phyloP scores from a whole-genome alignment of 2,113 vertebrate species.

The Pelecanoides urinatrix region DNA sequence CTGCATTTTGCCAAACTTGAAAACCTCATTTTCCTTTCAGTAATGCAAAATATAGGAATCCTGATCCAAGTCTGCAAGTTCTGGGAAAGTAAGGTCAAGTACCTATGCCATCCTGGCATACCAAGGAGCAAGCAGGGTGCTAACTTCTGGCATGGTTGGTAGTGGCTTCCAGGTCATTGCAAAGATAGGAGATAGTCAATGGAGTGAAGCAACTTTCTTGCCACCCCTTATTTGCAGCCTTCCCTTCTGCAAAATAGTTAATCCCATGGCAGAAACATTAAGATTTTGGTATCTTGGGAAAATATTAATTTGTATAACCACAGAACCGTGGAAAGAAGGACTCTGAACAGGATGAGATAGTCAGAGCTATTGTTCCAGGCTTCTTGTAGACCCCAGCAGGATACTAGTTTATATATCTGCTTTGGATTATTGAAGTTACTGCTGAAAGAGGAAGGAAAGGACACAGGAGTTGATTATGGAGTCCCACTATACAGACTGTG shows the following conservation, averaged over 20 bases:
- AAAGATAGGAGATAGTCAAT: background rate
- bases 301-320: conserved; percentile 27
- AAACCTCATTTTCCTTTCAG: background rate
- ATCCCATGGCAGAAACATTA: background rate
- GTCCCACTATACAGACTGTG: background rate
- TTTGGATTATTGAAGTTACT: conserved; percentile 35
- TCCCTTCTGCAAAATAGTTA: background rate
- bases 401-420: conserved; percentile 23
- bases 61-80: background rate
- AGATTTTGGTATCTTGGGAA: background rate
- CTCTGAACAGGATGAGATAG: background rate
- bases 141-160: background rate
- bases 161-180: background rate
- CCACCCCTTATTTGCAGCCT: background rate
- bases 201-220: background rate
- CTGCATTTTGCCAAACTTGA: background rate
- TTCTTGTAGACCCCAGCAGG: conserved; percentile 17
- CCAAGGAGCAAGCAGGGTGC: background rate
- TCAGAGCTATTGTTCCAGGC: conserved; percentile 44
- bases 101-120: background rate
- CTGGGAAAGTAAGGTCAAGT: background rate
- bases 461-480: background rate
- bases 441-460: conserved; percentile 35
- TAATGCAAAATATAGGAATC: background rate
- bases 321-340: background rate